Base-by-base conservation (phyloP, 2,888 invertebrate genomes). In the Thumatha senex region DNA sequence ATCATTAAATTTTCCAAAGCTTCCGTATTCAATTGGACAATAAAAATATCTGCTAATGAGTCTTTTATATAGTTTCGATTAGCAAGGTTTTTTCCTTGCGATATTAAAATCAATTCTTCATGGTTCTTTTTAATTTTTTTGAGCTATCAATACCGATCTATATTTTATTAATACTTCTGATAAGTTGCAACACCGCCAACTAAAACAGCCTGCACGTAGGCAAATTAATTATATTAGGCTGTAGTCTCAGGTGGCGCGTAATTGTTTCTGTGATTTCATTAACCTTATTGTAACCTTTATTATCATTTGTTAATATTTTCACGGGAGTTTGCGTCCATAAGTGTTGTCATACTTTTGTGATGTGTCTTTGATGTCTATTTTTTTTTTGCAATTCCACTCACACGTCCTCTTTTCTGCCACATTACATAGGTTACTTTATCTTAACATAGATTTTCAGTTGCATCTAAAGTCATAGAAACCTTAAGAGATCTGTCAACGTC, bases 171-270 rank as follows among this genome's bases (percentile, higher is more conserved):
- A n/a, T n/a, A n/a, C n/a, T n/a, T n/a, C n/a, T 42, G 8, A 11
- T 31, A 14, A 14, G 13, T 18, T 10, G 15, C 14, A n/a, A 4
- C n/a, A 18, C 15, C 7, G n/a, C 41, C 14, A n/a, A 10, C 2
- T 24, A 4, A 24, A 24, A 24, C 3, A 4, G 8, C 5, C 15
- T 7, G 12, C 4, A n/a, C 0, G 18, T 43, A 12, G 9, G 9
- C 10, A 24, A 43, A 34, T 34, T 34, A 43, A 43, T 43, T 18
- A 18, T 8, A 31, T 43, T 43, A 34, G 34, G 34, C 43, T 43
- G 30, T 7, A 10, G 10, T 24, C 34, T 31, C n/a, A 43, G n/a
- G 18, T 0, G 1, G 9, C 34, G 5, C 2, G 2, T 24, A 4
- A 24, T 18, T 31, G 9, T 10, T 31, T n/a, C 0, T 41, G 4